A percentile compares a stretch with the other conserved stretches of the same genome.
phyloP scores from a whole-genome alignment of 2,113 vertebrate species.

The Mus spicilegus region DNA sequence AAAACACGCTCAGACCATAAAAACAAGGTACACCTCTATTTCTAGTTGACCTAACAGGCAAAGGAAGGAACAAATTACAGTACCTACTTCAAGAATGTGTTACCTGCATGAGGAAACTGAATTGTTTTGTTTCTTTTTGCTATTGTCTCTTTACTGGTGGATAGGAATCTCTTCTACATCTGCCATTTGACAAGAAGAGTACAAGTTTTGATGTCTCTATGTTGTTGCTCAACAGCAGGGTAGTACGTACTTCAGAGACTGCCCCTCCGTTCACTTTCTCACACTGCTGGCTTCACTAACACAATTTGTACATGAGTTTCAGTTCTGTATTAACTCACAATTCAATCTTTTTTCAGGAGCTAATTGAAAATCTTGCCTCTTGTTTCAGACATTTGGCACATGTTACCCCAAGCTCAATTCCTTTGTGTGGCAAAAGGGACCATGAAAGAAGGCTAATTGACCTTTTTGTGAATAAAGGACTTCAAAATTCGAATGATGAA shows the following conservation, averaged over 20 bases:
- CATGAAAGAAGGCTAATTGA: slow-evolving; percentile 56
- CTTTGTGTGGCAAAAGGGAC: slow-evolving; percentile 43
- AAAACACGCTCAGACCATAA: slow-evolving; percentile 3
- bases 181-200: neutral
- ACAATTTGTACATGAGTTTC: neutral
- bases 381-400: slow-evolving; percentile 40
- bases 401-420: slow-evolving; percentile 48
- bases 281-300: neutral
- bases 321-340: slow-evolving; percentile 31
- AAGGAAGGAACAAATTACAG: neutral
- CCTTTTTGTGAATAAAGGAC: slow-evolving; percentile 62
- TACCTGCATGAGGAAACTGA: neutral
- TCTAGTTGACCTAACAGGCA: neutral
- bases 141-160: neutral
- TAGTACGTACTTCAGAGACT: neutral
- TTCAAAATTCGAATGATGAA: neutral
- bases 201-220: neutral
- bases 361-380: slow-evolving; percentile 63
- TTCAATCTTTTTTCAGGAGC: slow-evolving; percentile 26
- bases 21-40: neutral
- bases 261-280: neutral
- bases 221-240: neutral
- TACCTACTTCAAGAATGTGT: neutral
- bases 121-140: neutral
- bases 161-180: neutral